Evolutionary conservation across 2,797 vertebrate genomes (phyloP).

Genomic region (Hoplostethus atlanticus): DNA sequence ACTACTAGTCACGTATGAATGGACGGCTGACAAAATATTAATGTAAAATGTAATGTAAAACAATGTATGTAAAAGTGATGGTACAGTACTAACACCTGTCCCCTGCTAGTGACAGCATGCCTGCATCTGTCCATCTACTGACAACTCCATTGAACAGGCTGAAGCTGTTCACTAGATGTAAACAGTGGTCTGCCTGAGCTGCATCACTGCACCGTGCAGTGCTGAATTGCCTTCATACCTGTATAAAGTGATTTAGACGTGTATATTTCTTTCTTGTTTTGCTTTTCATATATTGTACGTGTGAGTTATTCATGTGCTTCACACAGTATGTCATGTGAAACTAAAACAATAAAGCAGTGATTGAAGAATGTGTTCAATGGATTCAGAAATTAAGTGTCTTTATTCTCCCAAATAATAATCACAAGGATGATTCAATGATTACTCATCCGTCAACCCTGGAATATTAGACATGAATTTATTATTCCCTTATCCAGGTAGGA

Average conservation of each 20-base stretch:
- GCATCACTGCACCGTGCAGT: slow-evolving; percentile 34
- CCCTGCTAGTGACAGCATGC: not conserved
- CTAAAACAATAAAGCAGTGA: slow-evolving; percentile 56
- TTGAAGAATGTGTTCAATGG: not conserved
- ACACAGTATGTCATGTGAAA: slow-evolving; percentile 36
- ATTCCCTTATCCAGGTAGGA: slow-evolving; percentile 64
- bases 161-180: slow-evolving; percentile 26
- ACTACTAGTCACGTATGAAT: slow-evolving; percentile 13
- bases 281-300: slow-evolving; percentile 43
- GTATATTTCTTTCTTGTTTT: slow-evolving; percentile 30
- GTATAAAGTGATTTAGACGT: slow-evolving; percentile 49
- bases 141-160: slow-evolving; percentile 21
- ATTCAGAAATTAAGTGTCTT: slow-evolving; percentile 6
- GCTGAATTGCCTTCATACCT: slow-evolving; percentile 65
- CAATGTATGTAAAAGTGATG: slow-evolving; percentile 29
- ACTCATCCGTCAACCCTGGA: slow-evolving; percentile 17
- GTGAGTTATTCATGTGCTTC: slow-evolving; percentile 30
- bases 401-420: not conserved
- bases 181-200: slow-evolving; percentile 44
- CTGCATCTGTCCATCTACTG: slow-evolving; percentile 9
- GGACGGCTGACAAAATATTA: slow-evolving; percentile 20
- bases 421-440: not conserved
- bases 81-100: too few relatives aligned
- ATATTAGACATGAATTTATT: slow-evolving; percentile 60
- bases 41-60: not conserved